These are phyloP conservation scores for Pteronotus mesoamericanus DNA, from an alignment of 2,797 vertebrate genomes.

Conservation along the genomic window DNA sequence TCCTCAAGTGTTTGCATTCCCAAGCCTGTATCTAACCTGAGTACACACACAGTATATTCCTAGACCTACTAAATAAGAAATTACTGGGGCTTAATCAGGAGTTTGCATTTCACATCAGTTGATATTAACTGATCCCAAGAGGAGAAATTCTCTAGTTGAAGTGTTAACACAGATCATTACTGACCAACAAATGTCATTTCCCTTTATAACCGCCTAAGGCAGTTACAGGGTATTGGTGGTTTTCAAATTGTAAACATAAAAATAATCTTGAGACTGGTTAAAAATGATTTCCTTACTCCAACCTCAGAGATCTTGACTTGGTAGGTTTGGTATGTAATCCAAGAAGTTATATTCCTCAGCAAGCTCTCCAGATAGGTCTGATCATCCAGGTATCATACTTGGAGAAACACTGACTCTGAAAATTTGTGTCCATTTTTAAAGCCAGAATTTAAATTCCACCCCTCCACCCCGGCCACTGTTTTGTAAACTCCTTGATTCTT, in stretches of 20 bases:
- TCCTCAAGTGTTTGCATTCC: not conserved
- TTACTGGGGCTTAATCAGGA: not conserved
- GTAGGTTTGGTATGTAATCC: not conserved
- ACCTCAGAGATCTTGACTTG: not conserved
- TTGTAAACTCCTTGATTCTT: not conserved
- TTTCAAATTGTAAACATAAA: not conserved
- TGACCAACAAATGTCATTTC: not conserved
- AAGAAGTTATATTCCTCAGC: not conserved
- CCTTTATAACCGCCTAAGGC: not conserved
- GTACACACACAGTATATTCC: not conserved
- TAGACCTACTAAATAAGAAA: not conserved
- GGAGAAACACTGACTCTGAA: not conserved
- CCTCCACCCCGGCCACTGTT: too few species aligned
- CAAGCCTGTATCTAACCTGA: not conserved
- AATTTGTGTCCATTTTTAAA: not conserved
- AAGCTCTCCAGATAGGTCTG: not conserved
- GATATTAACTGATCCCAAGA: not conserved
- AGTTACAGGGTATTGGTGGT: not conserved
- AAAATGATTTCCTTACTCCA: not conserved
- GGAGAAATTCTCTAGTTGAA: not conserved
- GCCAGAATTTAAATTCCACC: not conserved
- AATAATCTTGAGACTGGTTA: not conserved
- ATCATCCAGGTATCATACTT: not conserved
- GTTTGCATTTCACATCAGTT: not conserved
- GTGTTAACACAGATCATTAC: not conserved